Base-by-base conservation (phyloP, 2,888 invertebrate genomes). In the Rosalia funebris region DNA sequence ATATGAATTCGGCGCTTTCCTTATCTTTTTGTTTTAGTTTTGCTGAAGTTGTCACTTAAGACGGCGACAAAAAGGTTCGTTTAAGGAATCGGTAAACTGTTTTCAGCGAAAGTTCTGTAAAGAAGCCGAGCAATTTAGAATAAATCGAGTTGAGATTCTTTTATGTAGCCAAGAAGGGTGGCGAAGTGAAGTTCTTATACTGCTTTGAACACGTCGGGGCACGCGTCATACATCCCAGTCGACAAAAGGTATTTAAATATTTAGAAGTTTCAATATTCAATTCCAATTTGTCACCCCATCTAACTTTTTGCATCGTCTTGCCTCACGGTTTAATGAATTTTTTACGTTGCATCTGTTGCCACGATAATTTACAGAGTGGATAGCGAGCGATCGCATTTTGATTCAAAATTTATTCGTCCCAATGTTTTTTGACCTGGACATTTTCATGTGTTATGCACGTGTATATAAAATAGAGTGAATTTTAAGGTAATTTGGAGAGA, bases 241-340 rank as follows among this genome's bases (percentile, higher is more conserved):
- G 48, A 48, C 48, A 48, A 48, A 36, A 48, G 48, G 36, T 37
- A n/a, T 48, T 48, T 48, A 48, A 48, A 48, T 48, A 48, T 48
- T 48, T 37, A 48, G 34, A 19, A 34, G 36, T 48, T 48, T 14
- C 48, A 37, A 37, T 48, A 37, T 48, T 37, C 48, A 16, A 17
- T 48, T 48, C 48, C 48, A 48, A 37, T 48, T 37, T 37, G 36
- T 19, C 36, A 14, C 36, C 36, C 48, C 11, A 11, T 36, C 17
- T 17, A 19, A 36, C n/a, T 44, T 36, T 45, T 17, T 36, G 9
- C 14, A 10, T 20, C 36, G 15, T 2, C 36, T 20, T 19, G 46
- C 10, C 32, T 41, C 15, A 17, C 46, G 12, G 7, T 48, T 48
- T 48, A 48, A 19, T 48, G 36, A 11, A 36, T 36, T 47, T 36